Evolutionary conservation across 2,113 vertebrate genomes (phyloP).

Genomic region (Albula glossodonta): DNA sequence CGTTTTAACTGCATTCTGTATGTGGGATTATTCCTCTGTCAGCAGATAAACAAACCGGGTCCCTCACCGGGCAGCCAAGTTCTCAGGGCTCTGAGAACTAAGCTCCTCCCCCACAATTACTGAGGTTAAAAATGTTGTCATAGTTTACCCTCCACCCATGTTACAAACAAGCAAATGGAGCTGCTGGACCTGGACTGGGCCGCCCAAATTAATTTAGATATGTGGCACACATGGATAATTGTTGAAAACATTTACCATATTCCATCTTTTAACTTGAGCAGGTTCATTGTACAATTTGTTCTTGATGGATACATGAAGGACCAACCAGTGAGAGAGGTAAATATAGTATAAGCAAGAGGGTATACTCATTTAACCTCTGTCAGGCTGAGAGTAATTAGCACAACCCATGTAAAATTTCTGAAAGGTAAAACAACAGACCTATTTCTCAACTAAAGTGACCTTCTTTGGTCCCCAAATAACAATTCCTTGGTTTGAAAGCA

Average conservation of each 20-base stretch:
- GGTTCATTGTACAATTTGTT: not conserved
- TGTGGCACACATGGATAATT: not conserved
- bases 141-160: not conserved
- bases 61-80: not conserved
- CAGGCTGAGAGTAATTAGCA: not conserved
- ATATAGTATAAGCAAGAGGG: not conserved
- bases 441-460: not conserved
- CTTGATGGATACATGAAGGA: not conserved
- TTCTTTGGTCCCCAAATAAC: not conserved
- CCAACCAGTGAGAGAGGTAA: not conserved
- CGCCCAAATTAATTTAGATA: not conserved
- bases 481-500: not conserved
- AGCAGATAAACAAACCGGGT: slow-evolving; percentile 5
- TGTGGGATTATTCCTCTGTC: not conserved
- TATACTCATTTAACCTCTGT: not conserved
- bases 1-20: not conserved
- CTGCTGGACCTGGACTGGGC: no score
- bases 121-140: not conserved
- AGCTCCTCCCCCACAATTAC: not conserved
- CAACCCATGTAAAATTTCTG: not conserved
- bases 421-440: not conserved
- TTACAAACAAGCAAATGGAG: not conserved
- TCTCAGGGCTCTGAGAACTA: not conserved
- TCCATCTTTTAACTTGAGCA: not conserved
- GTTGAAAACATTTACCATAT: not conserved